Base-by-base conservation (phyloP, 2,113 vertebrate species). In the Felis chaus region DNA sequence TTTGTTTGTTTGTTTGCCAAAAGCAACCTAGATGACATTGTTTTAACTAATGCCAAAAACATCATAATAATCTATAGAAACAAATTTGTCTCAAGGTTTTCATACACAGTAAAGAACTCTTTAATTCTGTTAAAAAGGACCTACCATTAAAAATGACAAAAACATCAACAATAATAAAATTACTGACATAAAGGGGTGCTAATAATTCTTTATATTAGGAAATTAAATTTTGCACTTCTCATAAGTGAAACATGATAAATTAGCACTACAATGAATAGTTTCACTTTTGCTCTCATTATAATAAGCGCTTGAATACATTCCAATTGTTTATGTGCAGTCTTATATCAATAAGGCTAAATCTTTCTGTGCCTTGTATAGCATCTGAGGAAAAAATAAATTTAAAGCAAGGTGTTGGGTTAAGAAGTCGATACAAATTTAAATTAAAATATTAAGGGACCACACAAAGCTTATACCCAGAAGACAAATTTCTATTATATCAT, bases 341-440 rank as follows among this genome's bases (percentile, higher is more conserved):
- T 81, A 21, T 94, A 93, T 93, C 86, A 97, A 85, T 36, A 68
- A 3, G 89, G 79, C 68, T 97, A 96, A 97, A 71, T 50, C 0
- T 0, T 61, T 94, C 73, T 97, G 71, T 68, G 85, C 12, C 82
- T 94, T 94, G 4, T 41, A 1, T 89, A 74, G 39, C 23, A 71
- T 82, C 31, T 93, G 36, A 94, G 10, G 45, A 89, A 61, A 16
- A 14, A 92, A 68, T 95, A 33, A 98, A 98, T 97, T 66, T 97
- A 87, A 97, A 96, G 11, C 18, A 96, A 94, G 27, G 63, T 90
- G 3, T 96, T 92, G 36, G 23, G 53, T 76, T 71, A 94, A 94
- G 31, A 78, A 53, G 16, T 85, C 66, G 95, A 86, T 86, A 8
- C 27, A 89, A 81, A 94, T 82, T 94, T 71, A 94, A 95, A 74